phyloP scores from a whole-genome alignment of 2,113 vertebrate genomes.

The Oreochromis niloticus region DNA sequence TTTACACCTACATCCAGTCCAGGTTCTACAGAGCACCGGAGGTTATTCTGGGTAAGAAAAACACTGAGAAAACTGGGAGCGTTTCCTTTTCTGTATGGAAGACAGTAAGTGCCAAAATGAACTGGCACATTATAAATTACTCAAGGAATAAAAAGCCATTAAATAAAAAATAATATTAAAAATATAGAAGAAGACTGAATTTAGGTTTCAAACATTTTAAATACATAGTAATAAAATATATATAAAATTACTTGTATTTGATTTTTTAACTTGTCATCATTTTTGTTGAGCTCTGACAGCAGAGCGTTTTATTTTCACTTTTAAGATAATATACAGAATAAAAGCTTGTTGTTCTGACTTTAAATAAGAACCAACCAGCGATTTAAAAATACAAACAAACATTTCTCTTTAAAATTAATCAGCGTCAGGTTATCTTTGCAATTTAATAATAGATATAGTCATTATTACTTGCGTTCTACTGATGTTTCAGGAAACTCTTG shows the following conservation, averaged over 20 bases:
- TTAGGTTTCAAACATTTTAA: not conserved
- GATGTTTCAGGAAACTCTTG: not conserved
- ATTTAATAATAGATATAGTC: not conserved
- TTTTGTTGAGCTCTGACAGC: not conserved
- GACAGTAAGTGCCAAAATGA: not conserved
- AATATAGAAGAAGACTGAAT: not conserved
- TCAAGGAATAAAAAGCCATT: not conserved
- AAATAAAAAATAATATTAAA: not conserved
- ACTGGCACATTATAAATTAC: not conserved
- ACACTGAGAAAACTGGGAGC: not conserved
- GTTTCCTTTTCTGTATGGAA: accelerated
- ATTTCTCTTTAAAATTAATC: not conserved
- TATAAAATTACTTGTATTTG: not conserved
- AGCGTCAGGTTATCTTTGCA: not conserved
- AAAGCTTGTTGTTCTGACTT: not conserved
- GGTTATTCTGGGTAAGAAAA: slow-evolving; percentile 83
- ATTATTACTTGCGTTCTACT: not conserved
- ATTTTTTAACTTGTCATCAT: not conserved
- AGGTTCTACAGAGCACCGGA: slow-evolving; percentile 97
- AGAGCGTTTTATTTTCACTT: not conserved
- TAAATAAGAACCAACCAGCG: not conserved
- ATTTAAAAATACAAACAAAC: not conserved
- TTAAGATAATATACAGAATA: not conserved
- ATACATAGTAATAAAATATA: not conserved
- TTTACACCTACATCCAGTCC: slow-evolving; percentile 99